A percentile compares a stretch with the other conserved stretches of the same genome.
Conservation (phyloP, 2,113 vertebrate species). For the Pica pica region DNA sequence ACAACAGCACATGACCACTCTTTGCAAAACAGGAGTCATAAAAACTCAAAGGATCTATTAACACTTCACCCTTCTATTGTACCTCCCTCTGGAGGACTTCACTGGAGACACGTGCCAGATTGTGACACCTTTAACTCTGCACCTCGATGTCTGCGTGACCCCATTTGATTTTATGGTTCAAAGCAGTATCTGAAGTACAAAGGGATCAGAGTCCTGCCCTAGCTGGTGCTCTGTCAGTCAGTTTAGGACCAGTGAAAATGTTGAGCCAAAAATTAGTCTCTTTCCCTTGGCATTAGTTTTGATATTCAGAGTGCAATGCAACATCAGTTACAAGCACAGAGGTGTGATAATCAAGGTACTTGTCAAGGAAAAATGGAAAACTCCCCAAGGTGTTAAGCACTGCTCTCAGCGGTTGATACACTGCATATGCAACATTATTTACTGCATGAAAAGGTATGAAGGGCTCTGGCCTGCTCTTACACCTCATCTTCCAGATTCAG, state of each 20-base stretch:
- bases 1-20: not conserved
- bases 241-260: not conserved
- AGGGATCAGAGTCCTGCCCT: not conserved
- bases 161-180: not conserved
- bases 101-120: not conserved
- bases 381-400: not conserved
- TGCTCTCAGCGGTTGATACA: not conserved
- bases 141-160: accelerated
- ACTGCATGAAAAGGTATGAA: not conserved
- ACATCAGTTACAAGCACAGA: not conserved
- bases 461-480: not conserved
- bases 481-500: not conserved
- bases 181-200: not conserved
- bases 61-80: not conserved
- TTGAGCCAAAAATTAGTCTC: not conserved
- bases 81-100: not conserved
- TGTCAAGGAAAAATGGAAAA: not conserved
- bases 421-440: not conserved
- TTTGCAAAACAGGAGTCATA: not conserved
- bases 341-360: not conserved
- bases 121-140: not conserved
- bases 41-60: not conserved
- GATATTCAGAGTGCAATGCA: not conserved
- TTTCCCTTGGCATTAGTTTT: not conserved
- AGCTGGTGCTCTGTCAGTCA: not conserved